These are phyloP conservation scores for Decapterus maruadsi DNA, from an alignment of 2,797 vertebrate genomes.

Conservation along the genomic window DNA sequence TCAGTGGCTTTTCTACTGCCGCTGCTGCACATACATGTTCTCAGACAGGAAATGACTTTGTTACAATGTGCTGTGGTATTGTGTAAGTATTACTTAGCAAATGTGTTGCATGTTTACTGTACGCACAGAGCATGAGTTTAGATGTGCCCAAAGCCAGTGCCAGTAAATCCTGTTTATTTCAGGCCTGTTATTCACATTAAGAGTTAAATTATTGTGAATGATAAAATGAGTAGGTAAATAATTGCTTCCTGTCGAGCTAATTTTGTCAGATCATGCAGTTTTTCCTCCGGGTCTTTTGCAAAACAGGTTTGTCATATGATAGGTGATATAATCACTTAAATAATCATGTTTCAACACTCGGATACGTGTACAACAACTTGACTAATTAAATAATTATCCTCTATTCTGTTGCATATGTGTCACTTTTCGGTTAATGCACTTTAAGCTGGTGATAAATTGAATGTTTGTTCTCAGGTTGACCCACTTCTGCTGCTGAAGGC, in stretches of 20 bases:
- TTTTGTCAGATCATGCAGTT: not conserved
- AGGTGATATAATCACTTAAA: not conserved
- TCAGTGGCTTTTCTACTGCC: not conserved
- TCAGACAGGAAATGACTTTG: conserved; percentile 54
- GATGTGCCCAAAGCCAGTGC: not conserved
- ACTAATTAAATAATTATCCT: not conserved
- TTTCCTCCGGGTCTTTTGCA: not conserved
- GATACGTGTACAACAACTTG: not conserved
- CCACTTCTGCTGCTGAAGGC: conserved; percentile 96
- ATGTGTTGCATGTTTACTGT: conserved; percentile 16
- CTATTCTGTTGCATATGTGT: not conserved
- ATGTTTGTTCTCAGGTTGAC: conserved; percentile 88
- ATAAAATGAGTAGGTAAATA: no score
- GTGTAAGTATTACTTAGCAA: conserved; percentile 23
- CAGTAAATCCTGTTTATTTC: not conserved
- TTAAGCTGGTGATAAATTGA: not conserved
- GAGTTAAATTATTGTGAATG: not conserved
- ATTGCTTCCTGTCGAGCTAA: not conserved
- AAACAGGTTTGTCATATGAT: not conserved
- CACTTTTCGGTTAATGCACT: not conserved
- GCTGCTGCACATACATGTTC: not conserved
- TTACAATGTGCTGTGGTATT: conserved; percentile 36
- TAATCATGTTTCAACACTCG: not conserved
- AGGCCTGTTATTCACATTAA: not conserved
- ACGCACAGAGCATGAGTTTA: not conserved